Evolutionary conservation across 2,113 vertebrate species (phyloP).

Genomic region (Aegotheles bennettii): DNA sequence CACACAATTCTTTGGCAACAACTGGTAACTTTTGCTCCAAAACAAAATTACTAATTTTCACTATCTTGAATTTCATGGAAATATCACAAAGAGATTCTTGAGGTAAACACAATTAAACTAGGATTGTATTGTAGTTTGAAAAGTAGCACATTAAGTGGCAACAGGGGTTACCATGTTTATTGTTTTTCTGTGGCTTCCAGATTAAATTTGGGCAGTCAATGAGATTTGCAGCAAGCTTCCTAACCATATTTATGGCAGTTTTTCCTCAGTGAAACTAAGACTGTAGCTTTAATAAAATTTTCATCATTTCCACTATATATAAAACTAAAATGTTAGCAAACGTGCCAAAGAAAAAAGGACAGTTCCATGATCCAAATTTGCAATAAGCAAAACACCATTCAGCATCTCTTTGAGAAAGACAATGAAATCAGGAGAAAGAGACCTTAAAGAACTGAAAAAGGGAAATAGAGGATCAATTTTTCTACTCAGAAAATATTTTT

Average conservation of each 20-base stretch:
- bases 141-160: not conserved
- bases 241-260: not conserved
- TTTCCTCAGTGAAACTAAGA: not conserved
- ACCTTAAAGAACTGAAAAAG: not conserved
- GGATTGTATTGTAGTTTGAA: not conserved
- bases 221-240: not conserved
- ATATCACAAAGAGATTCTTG: not conserved
- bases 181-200: not conserved
- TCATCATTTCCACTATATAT: not conserved
- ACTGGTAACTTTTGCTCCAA: not conserved
- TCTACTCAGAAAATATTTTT: not conserved
- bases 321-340: not conserved
- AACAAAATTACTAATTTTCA: not conserved
- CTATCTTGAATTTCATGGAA: conserved; percentile 29
- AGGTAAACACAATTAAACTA: not conserved
- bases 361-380: not conserved
- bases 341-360: not conserved
- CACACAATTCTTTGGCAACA: not conserved
- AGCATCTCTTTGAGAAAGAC: not conserved
- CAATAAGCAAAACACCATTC: not conserved
- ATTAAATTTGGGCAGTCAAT: not conserved
- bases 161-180: not conserved
- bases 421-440: not conserved
- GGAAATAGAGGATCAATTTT: not conserved
- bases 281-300: not conserved